A percentile compares a stretch with the other conserved stretches of the same genome.
Evolutionary conservation across 2,113 vertebrate species (phyloP).

Genomic region (Rhinichthys klamathensis): DNA sequence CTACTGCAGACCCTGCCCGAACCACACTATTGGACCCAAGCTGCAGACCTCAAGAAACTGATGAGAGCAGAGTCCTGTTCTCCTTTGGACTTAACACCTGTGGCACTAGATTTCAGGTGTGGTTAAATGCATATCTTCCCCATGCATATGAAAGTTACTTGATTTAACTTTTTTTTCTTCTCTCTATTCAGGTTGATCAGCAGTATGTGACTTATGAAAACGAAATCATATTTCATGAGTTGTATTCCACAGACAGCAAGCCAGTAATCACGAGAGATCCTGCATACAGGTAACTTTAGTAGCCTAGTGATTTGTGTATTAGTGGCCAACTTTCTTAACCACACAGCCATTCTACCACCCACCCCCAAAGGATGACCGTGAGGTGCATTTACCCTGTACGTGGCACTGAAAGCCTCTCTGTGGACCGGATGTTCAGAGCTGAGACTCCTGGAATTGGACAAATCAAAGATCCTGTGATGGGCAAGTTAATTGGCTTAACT

Average conservation of each 20-base stretch:
- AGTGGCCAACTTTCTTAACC: too few relatives aligned
- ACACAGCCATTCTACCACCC: too few relatives aligned
- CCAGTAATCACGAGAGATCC: slow-evolving; percentile 56
- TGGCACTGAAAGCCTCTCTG: not conserved
- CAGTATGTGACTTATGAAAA: slow-evolving; percentile 71
- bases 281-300: slow-evolving; percentile 55
- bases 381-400: slow-evolving; percentile 39
- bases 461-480: not conserved
- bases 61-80: slow-evolving; percentile 68
- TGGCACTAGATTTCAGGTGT: slow-evolving; percentile 69
- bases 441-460: not conserved
- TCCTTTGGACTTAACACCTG: slow-evolving; percentile 67
- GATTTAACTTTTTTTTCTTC: not conserved
- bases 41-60: slow-evolving; percentile 65
- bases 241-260: slow-evolving; percentile 1
- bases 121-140: not conserved
- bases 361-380: not conserved
- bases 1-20: slow-evolving; percentile 45
- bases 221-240: slow-evolving; percentile 61
- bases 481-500: not conserved
- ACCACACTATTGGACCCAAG: slow-evolving; percentile 57
- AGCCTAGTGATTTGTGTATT: too few relatives aligned
- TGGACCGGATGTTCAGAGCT: not conserved
- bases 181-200: slow-evolving; percentile 59
- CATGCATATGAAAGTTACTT: too few relatives aligned